These are phyloP conservation scores for Pampusana beccarii DNA, from an alignment of 2,113 vertebrate genomes.

Conservation along the genomic window DNA sequence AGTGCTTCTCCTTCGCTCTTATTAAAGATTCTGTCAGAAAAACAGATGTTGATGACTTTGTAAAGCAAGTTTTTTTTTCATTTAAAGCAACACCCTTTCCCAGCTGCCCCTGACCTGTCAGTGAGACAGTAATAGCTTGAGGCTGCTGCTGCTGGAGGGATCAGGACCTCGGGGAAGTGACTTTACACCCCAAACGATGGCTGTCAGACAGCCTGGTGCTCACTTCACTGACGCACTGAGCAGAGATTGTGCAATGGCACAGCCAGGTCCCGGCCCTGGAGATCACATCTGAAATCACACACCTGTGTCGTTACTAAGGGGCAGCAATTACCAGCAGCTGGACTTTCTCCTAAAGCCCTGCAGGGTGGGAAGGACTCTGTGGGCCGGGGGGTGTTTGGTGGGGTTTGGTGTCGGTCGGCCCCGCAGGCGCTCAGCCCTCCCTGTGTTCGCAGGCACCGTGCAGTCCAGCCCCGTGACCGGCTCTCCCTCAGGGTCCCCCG, in stretches of 20 bases:
- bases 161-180: fast-evolving
- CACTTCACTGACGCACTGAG: not conserved
- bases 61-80: not conserved
- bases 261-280: not conserved
- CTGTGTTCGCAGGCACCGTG: constrained; percentile 83
- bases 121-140: not conserved
- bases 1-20: not conserved
- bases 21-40: not conserved
- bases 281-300: not conserved
- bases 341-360: not conserved
- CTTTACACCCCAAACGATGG: not conserved
- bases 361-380: not conserved
- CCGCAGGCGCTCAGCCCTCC: not conserved
- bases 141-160: not conserved
- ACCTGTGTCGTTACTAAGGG: fast-evolving
- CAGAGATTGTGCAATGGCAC: not conserved
- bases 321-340: not conserved
- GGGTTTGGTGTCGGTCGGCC: not conserved
- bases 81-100: not conserved
- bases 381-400: not conserved
- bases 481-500: constrained; percentile 89
- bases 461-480: constrained; percentile 86
- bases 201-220: not conserved
- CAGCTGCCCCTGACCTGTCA: not conserved
- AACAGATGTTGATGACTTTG: not conserved